Evolutionary conservation across 2,797 vertebrate species (phyloP), one percentile per base, ranked within the genome.

Genomic region (Miichthys miiuy): DNA sequence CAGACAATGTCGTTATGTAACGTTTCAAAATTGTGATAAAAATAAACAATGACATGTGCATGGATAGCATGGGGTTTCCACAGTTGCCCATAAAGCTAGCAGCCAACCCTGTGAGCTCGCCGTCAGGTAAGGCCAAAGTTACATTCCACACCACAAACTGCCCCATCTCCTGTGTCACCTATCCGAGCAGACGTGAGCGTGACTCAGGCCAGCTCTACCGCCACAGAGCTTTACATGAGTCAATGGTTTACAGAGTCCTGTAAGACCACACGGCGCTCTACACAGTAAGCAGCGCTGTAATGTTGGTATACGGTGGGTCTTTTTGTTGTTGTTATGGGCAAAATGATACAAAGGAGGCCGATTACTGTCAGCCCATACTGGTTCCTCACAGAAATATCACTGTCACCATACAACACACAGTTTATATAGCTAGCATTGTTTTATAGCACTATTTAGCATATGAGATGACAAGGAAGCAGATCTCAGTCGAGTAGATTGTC

Each of bases 121-220:
- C 65, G 69, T 56, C 20, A 73, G 61, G 68, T 78, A 76, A 75
- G 83, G 73, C 69, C 66, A 72, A 76, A 77, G 77, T 80, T 74
- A 68, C 80, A 87, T 82, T 83, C 77, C 85, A 80, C 67, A 68
- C 55, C 67, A 71, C 70, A 77, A 83, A 54, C 38, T 64, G 58
- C 13, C 38, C 68, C 81, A 77, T 88, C 84, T 86, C 81, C 61
- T 57, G 69, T 81, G 81, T 83, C 81, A 83, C 54, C 62, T 25
- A 38, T 68, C 77, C 68, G 66, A 64, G 21, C 48, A 67, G 62
- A 68, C 47, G 34, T 18, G 61, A 81, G 68, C 38, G 61, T 18
- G n/a, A 21, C 74, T 81, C 66, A 52, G 41, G 23, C 16, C 42
- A 13, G 42, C 13, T 44, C 42, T 14, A 1, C 12, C 13, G 42